A percentile compares a stretch with the other conserved stretches of the same genome.
These are phyloP conservation scores for Lamprologus lemairii DNA, from an alignment of 2,113 vertebrate species.

Conservation along the genomic window DNA sequence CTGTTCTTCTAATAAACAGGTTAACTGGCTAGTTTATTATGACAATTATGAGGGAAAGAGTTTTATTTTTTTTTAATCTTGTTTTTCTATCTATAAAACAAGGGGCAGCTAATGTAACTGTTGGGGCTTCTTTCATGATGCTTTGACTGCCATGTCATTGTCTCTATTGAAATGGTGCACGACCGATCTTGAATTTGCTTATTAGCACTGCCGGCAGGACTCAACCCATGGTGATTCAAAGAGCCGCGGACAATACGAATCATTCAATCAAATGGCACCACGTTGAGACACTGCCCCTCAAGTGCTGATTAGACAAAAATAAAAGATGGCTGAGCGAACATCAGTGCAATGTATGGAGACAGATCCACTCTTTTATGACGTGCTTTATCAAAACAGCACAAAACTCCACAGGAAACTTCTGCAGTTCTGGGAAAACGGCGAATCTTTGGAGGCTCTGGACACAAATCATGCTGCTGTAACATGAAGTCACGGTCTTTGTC, in stretches of 20 bases:
- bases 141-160: not conserved
- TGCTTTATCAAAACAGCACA: not conserved
- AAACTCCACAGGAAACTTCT: not conserved
- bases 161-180: not conserved
- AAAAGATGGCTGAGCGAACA: not conserved
- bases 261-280: not conserved
- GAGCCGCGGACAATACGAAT: not conserved
- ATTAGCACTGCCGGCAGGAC: not conserved
- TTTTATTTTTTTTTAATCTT: not conserved
- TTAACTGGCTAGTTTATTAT: not conserved
- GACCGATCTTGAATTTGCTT: not conserved
- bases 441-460: not conserved
- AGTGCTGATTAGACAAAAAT: not conserved
- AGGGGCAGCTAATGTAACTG: not conserved
- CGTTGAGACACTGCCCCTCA: not conserved
- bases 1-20: not conserved
- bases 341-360: not conserved
- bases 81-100: not conserved
- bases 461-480: not conserved
- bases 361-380: not conserved
- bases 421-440: not conserved
- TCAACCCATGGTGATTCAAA: not conserved
- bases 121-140: not conserved
- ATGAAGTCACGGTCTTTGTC: not conserved
- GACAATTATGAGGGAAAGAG: not conserved